Evolutionary conservation across 2,797 vertebrate genomes (phyloP).

Genomic region (Basileuterus tristriatus): DNA sequence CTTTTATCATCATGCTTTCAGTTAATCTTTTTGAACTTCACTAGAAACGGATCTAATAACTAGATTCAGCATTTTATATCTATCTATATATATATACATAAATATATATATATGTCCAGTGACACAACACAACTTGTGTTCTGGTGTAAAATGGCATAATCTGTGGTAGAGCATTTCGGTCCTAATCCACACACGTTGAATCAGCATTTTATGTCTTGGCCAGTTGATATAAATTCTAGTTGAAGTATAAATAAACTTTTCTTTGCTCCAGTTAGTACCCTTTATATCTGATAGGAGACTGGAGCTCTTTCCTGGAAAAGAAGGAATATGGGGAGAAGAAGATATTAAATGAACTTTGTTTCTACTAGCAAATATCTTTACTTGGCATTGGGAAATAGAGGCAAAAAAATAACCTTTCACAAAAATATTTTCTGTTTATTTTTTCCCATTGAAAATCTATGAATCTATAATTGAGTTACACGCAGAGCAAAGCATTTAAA

Average conservation of each 20-base stretch:
- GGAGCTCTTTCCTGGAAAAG: conserved; percentile 31
- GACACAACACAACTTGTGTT: not conserved
- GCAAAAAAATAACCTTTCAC: not conserved
- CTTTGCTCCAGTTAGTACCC: conserved; percentile 19
- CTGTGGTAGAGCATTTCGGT: not conserved
- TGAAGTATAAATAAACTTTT: conserved; percentile 53
- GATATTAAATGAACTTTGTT: conserved; percentile 36
- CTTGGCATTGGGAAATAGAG: not conserved
- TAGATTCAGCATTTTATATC: not conserved
- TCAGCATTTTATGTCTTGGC: conserved; percentile 24
- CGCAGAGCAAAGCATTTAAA: not conserved
- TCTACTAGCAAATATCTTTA: conserved; percentile 4
- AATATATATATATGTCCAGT: not conserved
- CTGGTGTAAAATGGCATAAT: not conserved
- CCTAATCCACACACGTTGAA: not conserved
- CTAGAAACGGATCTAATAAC: not conserved
- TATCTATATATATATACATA: not conserved
- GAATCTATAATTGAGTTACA: not conserved
- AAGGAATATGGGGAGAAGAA: not conserved
- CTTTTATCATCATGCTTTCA: not conserved
- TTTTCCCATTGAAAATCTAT: not conserved
- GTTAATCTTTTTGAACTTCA: not conserved
- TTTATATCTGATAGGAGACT: conserved; percentile 28
- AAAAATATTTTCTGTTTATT: not conserved
- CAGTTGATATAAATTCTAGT: not conserved